Conservation (phyloP, 2,888 invertebrate species). For the Baccha elongata region DNA sequence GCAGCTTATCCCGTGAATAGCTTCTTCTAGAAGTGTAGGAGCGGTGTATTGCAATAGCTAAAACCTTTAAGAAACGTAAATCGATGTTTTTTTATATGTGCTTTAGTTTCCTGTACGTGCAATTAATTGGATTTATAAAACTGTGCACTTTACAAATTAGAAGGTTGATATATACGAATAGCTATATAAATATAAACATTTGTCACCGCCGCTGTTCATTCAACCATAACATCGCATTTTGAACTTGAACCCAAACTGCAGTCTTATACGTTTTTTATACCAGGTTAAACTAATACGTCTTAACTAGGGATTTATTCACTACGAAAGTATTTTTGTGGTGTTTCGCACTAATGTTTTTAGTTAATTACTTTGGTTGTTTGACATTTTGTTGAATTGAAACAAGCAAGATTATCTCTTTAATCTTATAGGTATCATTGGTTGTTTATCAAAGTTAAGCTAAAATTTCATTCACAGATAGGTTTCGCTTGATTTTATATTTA, state of each 20-base stretch:
- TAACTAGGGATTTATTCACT: conserved; percentile 10
- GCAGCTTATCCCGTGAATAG: conserved; percentile 29
- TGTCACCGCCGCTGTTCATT: background rate
- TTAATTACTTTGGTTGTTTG: background rate
- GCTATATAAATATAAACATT: conserved; percentile 31
- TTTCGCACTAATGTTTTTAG: background rate
- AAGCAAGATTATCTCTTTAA: background rate
- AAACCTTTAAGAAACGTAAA: background rate
- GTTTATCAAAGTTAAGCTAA: too few relatives aligned
- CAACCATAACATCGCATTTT: conserved; percentile 17
- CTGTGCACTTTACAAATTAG: background rate
- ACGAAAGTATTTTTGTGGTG: conserved; percentile 1
- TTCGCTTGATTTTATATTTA: background rate
- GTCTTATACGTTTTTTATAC: background rate
- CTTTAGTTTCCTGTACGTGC: conserved; percentile 21
- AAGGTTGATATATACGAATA: background rate
- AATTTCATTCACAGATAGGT: too few relatives aligned
- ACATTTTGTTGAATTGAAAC: background rate
- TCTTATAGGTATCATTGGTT: too few relatives aligned
- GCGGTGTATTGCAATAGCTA: conserved; percentile 16
- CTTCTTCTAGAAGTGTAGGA: conserved; percentile 17
- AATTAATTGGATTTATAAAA: conserved; percentile 59
- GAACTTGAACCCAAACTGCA: conserved; percentile 57
- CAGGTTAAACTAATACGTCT: background rate
- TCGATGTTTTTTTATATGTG: background rate